A percentile compares a stretch with the other conserved stretches of the same genome.
Evolutionary conservation across 1,140 invertebrate species (phyloP).

Genomic region (Drosophila teissieri): DNA sequence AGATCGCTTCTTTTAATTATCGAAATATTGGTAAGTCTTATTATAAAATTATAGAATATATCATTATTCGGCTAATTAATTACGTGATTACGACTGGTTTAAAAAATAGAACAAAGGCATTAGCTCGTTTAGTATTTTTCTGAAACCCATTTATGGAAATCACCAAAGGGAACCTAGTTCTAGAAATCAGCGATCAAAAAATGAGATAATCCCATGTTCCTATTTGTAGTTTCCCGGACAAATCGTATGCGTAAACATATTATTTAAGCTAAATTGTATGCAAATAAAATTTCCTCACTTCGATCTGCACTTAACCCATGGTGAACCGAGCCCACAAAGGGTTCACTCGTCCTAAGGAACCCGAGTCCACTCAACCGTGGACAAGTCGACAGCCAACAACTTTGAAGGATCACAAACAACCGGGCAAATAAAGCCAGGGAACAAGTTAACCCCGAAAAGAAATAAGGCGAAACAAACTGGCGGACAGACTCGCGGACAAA

Average conservation of each 20-base stretch:
- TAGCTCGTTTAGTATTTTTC: background rate
- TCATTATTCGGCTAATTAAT: too few species aligned
- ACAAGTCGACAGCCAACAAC: slow-evolving; percentile 54
- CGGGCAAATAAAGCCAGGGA: slow-evolving; percentile 50
- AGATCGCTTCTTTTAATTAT: slow-evolving; percentile 59
- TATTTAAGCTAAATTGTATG: slow-evolving; percentile 42
- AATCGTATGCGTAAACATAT: slow-evolving; percentile 39
- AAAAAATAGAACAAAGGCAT: background rate
- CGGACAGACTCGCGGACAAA: slow-evolving; percentile 38
- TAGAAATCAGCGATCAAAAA: background rate
- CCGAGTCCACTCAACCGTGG: slow-evolving; percentile 43
- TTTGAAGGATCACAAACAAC: slow-evolving; percentile 38
- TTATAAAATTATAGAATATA: background rate
- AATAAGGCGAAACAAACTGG: slow-evolving; percentile 29
- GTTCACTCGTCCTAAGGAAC: slow-evolving; percentile 19
- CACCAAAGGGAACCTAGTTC: background rate
- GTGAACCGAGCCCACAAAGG: slow-evolving; percentile 9
- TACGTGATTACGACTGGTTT: too few species aligned
- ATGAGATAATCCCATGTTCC: slow-evolving; percentile 17
- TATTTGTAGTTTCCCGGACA: slow-evolving; percentile 17
- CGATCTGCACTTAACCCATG: slow-evolving; percentile 41
- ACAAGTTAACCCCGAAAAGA: slow-evolving; percentile 56
- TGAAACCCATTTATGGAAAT: background rate
- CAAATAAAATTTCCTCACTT: slow-evolving; percentile 37
- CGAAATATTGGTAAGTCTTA: slow-evolving; percentile 58